Conservation (phyloP, 1,140 invertebrate species). For the Heterodera carotae region DNA sequence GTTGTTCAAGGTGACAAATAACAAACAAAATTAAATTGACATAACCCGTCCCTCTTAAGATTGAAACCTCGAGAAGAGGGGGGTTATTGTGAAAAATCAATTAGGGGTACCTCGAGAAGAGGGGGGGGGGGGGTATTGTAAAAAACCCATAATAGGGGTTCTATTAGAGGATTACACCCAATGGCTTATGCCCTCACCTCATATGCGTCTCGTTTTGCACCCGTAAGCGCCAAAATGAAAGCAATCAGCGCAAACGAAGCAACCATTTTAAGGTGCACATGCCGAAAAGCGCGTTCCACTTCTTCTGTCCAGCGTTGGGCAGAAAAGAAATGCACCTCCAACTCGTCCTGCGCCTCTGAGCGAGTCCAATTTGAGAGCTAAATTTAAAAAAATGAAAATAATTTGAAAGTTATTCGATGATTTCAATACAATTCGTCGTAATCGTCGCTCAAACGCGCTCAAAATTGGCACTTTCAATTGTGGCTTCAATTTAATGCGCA, state of each 20-base stretch:
- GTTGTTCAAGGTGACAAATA: no score
- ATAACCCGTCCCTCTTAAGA: no score
- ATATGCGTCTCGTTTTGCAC: slow-evolving; percentile 4
- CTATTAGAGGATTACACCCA: no score
- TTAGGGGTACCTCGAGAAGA: no score
- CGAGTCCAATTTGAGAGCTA: slow-evolving; percentile 30
- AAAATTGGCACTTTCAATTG: slow-evolving; percentile 31
- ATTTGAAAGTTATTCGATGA: neutral
- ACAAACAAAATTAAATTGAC: no score
- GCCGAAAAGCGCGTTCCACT: slow-evolving; percentile 21
- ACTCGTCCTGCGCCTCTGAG: slow-evolving; percentile 22
- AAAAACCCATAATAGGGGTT: no score
- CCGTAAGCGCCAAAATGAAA: slow-evolving; percentile 1
- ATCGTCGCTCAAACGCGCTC: slow-evolving; percentile 25
- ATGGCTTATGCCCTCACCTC: neutral
- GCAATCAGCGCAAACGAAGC: slow-evolving; percentile 7
- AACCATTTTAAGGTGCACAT: slow-evolving; percentile 35
- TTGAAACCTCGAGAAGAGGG: no score
- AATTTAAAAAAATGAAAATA: neutral
- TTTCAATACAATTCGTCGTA: slow-evolving; percentile 23
- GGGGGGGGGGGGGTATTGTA: no score
- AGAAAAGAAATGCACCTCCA: slow-evolving; percentile 41
- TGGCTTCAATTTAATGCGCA: slow-evolving; percentile 35
- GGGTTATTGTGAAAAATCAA: no score
- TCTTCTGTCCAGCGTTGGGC: slow-evolving; percentile 31